Base-by-base conservation (phyloP, 1,140 invertebrate species). In the Leptopilina boulardi region DNA sequence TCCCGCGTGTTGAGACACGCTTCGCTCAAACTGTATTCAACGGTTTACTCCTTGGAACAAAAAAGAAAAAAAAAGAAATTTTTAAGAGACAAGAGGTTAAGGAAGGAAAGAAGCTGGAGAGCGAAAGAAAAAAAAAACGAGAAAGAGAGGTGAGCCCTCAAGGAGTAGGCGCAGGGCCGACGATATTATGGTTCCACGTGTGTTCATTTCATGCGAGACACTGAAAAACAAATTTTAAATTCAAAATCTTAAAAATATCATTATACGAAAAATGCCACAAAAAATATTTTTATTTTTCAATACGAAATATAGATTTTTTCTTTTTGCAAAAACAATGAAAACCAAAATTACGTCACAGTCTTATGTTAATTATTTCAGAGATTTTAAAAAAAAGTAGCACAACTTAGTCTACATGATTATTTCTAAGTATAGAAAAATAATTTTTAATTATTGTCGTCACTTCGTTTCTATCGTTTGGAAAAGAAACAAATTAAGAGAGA, bases 1-100 rank as follows among this genome's bases (percentile, higher is more conserved):
- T 88, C 86, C 88, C 87, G 88, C 87, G 87, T 89, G 85, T 89
- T 85, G 85, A 82, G 87, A 88, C 87, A 88, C 87, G 87, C 88
- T 89, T 88, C 85, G 87, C 84, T 88, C 84, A 87, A 78, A 86
- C 81, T 78, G 82, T 82, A 82, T 80, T 80, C 83, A 81, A 79
- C 77, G 79, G 78, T 82, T 87, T 80, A 83, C 79, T 83, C 80
- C 81, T 83, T 86, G 81, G 85, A 85, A 87, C 85, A 88, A 87
- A 88, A 87, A 85, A 73, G 87, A 72, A 78, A 84, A 82, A 38
- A 38, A 72, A 78, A 84, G 81, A 38, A 38, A 38, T 6, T 38
- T 82, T 75, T 78, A 71, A 76, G 56, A 34, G 1, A 23, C 79
- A 74, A 70, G 23, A 71, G 73, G 77, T 59, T 42, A 71, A 51